Base-by-base conservation (phyloP, 2,113 vertebrate genomes). In the Nothobranchius furzeri region DNA sequence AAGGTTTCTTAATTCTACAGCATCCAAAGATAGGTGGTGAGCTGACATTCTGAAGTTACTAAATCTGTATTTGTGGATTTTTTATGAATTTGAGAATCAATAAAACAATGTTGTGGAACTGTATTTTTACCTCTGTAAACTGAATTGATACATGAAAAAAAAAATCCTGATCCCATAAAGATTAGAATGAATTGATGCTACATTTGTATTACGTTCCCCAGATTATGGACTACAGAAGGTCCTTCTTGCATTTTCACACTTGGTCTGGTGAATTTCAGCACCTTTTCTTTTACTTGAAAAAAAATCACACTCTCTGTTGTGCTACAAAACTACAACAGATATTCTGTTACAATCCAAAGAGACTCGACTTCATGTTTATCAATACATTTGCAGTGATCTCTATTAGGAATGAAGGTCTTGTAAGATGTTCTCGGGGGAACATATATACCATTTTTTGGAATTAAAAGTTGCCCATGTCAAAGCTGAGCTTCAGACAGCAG, bases 221-320 rank as follows among this genome's bases (percentile, higher is more conserved):
- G 80, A 88, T 87, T 87, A 86, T 68, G 61, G 78, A 68, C 87
- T 80, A 79, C 64, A 77, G 59, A 76, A 68, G 35, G 43, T 36
- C 3, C 20, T 63, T 65, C 35, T 71, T 60, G 65, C 24, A 76
- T 81, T 78, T 87, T 83, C 74, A 78, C 73, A 75, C 74, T 37
- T 6, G 1, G 42, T 64, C 62, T 63, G 60, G 53, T 68, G 61
- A 64, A 82, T 79, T 83, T 76, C 49, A 72, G 47, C 63, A 60
- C 46, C 36, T 65, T 68, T 42, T 45, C n/a, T 15, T 52, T 17
- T 50, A 68, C 15, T 64, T 53, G 70, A 73, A 65, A 62, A 69
- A 40, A 40, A 40, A 13, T 52, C 30, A 36, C 35, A 54, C 17
- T 63, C 42, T 76, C 42, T 53, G 53, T 15, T 30, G 78, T 35